A percentile compares a stretch with the other conserved stretches of the same genome.
Conservation (phyloP, 1,140 invertebrate genomes). For the Drosophila mayri region DNA sequence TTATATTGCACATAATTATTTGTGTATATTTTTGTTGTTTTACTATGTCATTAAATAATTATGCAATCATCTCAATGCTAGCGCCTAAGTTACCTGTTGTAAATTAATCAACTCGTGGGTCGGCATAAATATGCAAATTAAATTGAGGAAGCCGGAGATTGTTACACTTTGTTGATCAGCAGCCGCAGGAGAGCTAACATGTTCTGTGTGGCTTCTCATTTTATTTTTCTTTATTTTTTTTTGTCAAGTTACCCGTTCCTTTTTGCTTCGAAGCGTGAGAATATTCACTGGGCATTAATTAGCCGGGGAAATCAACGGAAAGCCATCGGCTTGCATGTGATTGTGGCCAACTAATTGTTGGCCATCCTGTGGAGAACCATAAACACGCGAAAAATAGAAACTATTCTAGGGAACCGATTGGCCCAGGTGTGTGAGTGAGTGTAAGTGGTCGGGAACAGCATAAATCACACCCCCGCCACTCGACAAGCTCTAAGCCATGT, state of each 20-base stretch:
- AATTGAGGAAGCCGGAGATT: conserved; percentile 68
- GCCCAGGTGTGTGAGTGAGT: conserved; percentile 22
- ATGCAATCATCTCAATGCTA: conserved; percentile 45
- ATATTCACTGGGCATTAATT: conserved; percentile 81
- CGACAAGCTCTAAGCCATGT: conserved; percentile 13
- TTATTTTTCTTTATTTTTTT: not conserved
- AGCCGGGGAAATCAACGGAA: conserved; percentile 65
- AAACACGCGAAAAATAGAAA: conserved; percentile 58
- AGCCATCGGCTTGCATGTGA: conserved; percentile 61
- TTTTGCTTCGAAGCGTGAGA: conserved; percentile 67
- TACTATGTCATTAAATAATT: conserved; percentile 45
- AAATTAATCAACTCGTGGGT: conserved; percentile 65
- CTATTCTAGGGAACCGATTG: conserved; percentile 12
- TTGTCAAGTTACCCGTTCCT: not conserved
- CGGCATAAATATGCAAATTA: conserved; percentile 70
- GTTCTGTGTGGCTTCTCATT: conserved; percentile 33
- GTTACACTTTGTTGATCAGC: conserved; percentile 59
- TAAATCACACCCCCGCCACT: conserved; percentile 56
- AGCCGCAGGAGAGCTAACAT: conserved; percentile 39
- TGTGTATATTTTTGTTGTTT: not conserved
- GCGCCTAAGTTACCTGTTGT: conserved; percentile 19
- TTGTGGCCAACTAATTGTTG: conserved; percentile 67
- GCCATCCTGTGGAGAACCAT: conserved; percentile 45
- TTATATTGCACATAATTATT: conserved; percentile 5
- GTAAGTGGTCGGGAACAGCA: conserved; percentile 49